Conservation (phyloP, 2,888 invertebrate genomes). For the Leptogaster cylindrica region DNA sequence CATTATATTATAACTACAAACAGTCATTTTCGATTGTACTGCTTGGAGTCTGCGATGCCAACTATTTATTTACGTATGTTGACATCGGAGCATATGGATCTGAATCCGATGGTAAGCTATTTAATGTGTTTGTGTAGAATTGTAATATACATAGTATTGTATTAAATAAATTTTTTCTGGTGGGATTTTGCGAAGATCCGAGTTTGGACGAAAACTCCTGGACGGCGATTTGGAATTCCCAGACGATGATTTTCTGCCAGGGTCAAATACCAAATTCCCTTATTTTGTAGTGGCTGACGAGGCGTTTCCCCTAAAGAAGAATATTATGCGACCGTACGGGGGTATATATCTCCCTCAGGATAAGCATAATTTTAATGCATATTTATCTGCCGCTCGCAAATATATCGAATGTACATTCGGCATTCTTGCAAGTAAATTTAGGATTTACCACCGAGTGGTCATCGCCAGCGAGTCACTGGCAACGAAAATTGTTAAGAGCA, state of each 20-base stretch:
- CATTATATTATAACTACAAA: conserved; percentile 49
- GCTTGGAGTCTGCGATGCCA: conserved; percentile 46
- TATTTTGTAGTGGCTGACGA: conserved; percentile 43
- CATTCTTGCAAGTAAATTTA: conserved; percentile 38
- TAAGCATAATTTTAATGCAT: background rate
- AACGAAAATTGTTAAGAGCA: background rate
- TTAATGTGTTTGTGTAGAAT: too few species aligned
- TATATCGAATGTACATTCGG: conserved; percentile 46
- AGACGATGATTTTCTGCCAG: background rate
- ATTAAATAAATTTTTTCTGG: background rate
- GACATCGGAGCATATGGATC: conserved; percentile 48
- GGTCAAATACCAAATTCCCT: background rate
- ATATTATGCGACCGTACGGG: conserved; percentile 31
- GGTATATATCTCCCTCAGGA: background rate
- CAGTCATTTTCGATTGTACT: conserved; percentile 47
- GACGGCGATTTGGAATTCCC: conserved; percentile 10
- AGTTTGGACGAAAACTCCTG: conserved; percentile 29
- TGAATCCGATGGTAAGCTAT: conserved; percentile 42
- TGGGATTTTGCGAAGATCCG: background rate
- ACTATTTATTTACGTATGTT: conserved; percentile 47
- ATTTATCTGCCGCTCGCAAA: conserved; percentile 38
- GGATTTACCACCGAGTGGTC: background rate
- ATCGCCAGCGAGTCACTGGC: background rate
- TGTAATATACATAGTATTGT: too few species aligned
- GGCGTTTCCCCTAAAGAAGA: conserved; percentile 46